Evolutionary conservation across 2,113 vertebrate genomes (phyloP), one percentile per base, ranked within the genome.

Genomic region (Xiphophorus maculatus): DNA sequence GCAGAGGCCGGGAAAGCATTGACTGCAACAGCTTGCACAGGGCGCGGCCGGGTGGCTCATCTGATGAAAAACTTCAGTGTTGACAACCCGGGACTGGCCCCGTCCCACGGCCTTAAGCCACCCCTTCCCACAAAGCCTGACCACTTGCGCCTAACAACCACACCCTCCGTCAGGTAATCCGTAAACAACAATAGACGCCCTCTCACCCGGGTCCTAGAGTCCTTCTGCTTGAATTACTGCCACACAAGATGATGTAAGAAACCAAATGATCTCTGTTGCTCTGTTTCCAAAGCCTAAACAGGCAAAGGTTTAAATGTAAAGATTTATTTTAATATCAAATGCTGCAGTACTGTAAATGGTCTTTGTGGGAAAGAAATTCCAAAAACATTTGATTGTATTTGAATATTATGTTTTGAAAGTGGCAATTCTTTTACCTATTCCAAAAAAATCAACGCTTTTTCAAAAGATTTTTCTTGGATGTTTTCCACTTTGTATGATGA

Each of bases 11-110:
- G 66, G 27, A 76, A 64, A 0, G 70, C 84, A 3, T 84, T 77
- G 63, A 81, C 58, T 12, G 27, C 15, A 14, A 29, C 80, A 1
- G 51, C 44, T 28, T 79, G 80, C 4, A 61, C 83, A 25, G 91
- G 92, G 65, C 90, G 89, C 2, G 92, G 95, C 60, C 91, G 94
- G 0, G 94, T 95, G 73, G 94, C 94, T 67, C 90, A 94, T 84
- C 91, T 95, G 75, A 93, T 91, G 92, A 94, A 94, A 88, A 92
- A 84, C 81, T 95, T 95, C 71, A 93, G 81, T 27, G 63, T 30
- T 0, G 78, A 90, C 11, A 66, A 28, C 51, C 66, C 88, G 17
- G 4, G 87, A 29, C 87, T 91, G 27, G 48, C 79, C 28, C 48
- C 83, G 0, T 3, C 77, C 1, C 87, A 89, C 22, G 35, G 76